phyloP scores from a whole-genome alignment of 2,888 invertebrate genomes.

The Gandaritis pyraliata region DNA sequence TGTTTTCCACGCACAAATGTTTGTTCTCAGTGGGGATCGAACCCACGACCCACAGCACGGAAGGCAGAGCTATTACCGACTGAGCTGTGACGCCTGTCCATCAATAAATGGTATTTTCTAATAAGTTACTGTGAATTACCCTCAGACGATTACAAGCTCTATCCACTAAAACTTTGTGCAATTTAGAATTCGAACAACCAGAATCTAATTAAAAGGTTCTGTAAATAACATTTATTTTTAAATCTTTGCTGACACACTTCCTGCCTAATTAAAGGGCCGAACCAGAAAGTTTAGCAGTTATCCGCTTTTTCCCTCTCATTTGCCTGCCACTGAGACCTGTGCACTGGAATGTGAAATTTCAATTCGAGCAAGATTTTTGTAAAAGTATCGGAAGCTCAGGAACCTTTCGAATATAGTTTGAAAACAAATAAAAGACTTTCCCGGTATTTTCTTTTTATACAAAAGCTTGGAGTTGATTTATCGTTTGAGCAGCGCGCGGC shows the following conservation, averaged over 20 bases:
- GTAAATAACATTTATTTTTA: conserved; percentile 39
- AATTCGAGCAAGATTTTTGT: conserved; percentile 72
- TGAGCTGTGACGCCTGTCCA: no score
- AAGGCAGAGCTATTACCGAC: no score
- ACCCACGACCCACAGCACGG: no score
- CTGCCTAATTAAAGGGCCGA: conserved; percentile 57
- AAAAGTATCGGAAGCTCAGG: conserved; percentile 55
- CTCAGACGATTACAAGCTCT: no score
- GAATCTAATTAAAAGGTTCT: conserved; percentile 26
- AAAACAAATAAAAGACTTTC: conserved; percentile 81
- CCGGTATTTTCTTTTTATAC: conserved; percentile 70
- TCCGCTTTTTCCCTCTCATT: conserved; percentile 50
- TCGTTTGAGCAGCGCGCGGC: conserved; percentile 65
- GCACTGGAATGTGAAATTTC: conserved; percentile 72
- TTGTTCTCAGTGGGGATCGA: no score
- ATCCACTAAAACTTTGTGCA: no score
- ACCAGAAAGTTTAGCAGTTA: conserved; percentile 55
- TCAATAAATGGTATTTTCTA: no score
- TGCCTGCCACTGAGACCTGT: conserved; percentile 47
- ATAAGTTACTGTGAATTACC: no score
- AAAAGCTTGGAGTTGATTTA: conserved; percentile 81
- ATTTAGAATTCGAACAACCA: not conserved
- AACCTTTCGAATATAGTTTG: conserved; percentile 75
- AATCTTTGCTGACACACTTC: conserved; percentile 45
- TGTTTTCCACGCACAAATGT: no score